Evolutionary conservation across 1,140 invertebrate species (phyloP).

Genomic region (Trichoplusia ni): DNA sequence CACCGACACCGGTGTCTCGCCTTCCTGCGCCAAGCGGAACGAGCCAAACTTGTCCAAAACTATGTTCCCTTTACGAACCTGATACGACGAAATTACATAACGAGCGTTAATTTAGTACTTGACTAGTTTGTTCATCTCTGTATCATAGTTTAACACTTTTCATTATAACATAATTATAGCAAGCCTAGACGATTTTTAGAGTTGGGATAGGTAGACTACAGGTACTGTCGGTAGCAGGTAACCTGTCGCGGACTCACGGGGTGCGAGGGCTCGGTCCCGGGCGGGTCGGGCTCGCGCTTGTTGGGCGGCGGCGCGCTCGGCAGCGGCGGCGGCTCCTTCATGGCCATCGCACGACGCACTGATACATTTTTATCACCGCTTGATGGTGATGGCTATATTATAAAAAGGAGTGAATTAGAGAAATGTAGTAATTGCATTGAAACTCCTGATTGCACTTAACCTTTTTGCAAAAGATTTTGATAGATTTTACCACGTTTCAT

Average conservation of each 20-base stretch:
- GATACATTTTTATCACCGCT: slow-evolving; percentile 81
- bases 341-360: slow-evolving; percentile 82
- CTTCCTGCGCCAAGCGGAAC: slow-evolving; percentile 82
- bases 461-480: too few relatives aligned
- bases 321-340: slow-evolving; percentile 81
- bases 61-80: slow-evolving; percentile 76
- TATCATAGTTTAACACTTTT: too few relatives aligned
- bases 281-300: slow-evolving; percentile 78
- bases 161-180: too few relatives aligned
- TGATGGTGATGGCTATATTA: neutral
- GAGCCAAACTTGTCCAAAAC: slow-evolving; percentile 87
- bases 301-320: slow-evolving; percentile 62
- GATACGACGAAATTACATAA: neutral
- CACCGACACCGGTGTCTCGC: slow-evolving; percentile 75
- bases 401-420: neutral
- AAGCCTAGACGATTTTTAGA: too few relatives aligned
- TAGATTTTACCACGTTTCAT: too few relatives aligned
- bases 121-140: too few relatives aligned
- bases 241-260: slow-evolving; percentile 41
- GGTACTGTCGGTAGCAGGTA: neutral
- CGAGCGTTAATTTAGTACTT: too few relatives aligned
- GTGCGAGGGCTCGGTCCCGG: slow-evolving; percentile 69
- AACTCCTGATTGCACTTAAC: too few relatives aligned
- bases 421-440: slow-evolving; percentile 4
- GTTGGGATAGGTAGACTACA: too few relatives aligned